Evolutionary conservation across 2,797 vertebrate species (phyloP), one percentile per base, ranked within the genome.

Genomic region (Mus spretus): DNA sequence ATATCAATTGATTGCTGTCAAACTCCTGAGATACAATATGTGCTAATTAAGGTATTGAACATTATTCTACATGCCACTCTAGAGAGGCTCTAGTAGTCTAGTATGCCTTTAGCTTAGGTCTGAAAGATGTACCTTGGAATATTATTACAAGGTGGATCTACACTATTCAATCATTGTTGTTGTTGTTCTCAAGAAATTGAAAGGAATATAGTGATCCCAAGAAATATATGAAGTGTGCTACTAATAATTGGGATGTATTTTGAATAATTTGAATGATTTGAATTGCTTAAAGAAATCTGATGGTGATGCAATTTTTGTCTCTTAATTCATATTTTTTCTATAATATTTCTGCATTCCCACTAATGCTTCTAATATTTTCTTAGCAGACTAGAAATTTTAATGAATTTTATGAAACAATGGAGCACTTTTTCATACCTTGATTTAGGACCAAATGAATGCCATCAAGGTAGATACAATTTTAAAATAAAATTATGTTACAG

Each of bases 141-240:
- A 37, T 65, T 89, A 34, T 89, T 61, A 67, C 19, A 84, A 34
- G 78, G 65, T 82, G 28, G 53, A 95, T 90, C 37, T 8, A 82
- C 34, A 93, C 89, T 92, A 91, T 34, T 70, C 83, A 40, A 47
- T 40, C 90, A 28, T n/a, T n/a, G n/a, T 24, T 19, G n/a, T 92
- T 93, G 20, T 86, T 50, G 8, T 65, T 95, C 88, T 91, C 74
- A 59, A 89, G 19, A 95, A 82, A 78, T 61, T n/a, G 75, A 65
- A 95, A 83, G 22, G 3, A 31, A 5, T 17, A 53, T 79, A 74
- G 14, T 22, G 37, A 94, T 2, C 44, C 47, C 28, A 70, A 78
- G 5, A 53, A 70, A 61, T 93, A 65, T 75, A 47, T 24, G 53
- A 37, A 83, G 65, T 59, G 6, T 79, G 12, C 63, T 72, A 19